phyloP scores from a whole-genome alignment of 2,797 vertebrate genomes.

The Aplochiton taeniatus region DNA sequence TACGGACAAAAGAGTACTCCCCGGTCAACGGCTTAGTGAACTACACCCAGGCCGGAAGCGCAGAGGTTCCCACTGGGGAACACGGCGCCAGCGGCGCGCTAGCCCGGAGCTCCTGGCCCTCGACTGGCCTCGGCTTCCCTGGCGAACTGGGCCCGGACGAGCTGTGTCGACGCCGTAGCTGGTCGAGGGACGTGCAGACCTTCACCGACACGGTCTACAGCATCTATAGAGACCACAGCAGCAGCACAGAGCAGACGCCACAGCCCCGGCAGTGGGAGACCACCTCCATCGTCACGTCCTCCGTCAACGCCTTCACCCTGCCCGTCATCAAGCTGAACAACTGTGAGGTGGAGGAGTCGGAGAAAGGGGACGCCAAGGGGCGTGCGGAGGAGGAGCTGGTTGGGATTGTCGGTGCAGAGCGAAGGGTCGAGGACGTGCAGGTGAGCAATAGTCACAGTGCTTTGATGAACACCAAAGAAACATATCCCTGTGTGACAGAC shows the following conservation, averaged over 20 bases:
- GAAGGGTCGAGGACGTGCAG: constrained; percentile 30
- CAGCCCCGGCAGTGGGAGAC: constrained; percentile 77
- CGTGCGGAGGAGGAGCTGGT: constrained; percentile 43
- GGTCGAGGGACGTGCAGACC: constrained; percentile 75
- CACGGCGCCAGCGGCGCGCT: constrained; percentile 71
- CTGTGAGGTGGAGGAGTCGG: constrained; percentile 76
- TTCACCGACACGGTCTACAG: constrained; percentile 90
- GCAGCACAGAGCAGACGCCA: constrained; percentile 62
- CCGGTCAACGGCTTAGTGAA: constrained; percentile 91
- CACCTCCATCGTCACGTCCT: constrained; percentile 88
- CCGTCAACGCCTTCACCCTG: constrained; percentile 89
- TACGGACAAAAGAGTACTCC: constrained; percentile 84
- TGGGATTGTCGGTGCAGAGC: constrained; percentile 47
- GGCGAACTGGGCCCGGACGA: constrained; percentile 55
- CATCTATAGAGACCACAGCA: constrained; percentile 85
- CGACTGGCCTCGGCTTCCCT: constrained; percentile 65
- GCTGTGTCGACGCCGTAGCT: constrained; percentile 64
- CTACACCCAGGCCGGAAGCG: constrained; percentile 82
- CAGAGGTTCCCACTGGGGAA: constrained; percentile 75
- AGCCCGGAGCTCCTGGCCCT: constrained; percentile 85
- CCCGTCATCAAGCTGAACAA: constrained; percentile 87
- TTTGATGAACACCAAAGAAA: constrained; percentile 40
- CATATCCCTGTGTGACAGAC: constrained; percentile 34
- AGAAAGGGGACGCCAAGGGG: constrained; percentile 30
- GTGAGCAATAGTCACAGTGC: constrained; percentile 34